Evolutionary conservation across 2,797 vertebrate genomes (phyloP), one percentile per base, ranked within the genome.

Genomic region (Sebastes minor): DNA sequence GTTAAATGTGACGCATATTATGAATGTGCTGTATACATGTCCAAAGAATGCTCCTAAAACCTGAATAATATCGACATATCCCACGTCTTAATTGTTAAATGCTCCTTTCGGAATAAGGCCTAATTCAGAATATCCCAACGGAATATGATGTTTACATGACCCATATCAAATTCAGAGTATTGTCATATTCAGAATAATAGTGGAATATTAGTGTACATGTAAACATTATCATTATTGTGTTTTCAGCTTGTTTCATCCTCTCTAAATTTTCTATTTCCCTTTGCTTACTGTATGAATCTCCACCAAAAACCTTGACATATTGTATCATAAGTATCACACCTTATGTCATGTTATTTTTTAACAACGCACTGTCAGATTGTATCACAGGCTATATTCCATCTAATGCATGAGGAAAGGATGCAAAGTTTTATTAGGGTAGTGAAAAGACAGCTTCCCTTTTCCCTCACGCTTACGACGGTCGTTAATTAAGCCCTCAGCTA

Each of bases 401-500:
- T 38, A n/a, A 22, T 66, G 49, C 73, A 66, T 63, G 12, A 69
- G 30, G 14, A 14, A 61, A 27, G 30, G 60, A 52, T 27, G 16
- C 16, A 32, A 27, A 60, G 49, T 4, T 53, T n/a, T 33, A 22
- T 60, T 22, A 42, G 8, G n/a, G 49, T 61, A 10, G 28, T 63
- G 35, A 74, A 33, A 53, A 7, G 22, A 32, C 35, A 67, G 38
- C 59, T 27, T 62, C 14, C 5, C 61, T 22, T 28, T 53, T 53
- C 4, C 9, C 49, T 53, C 16, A 18, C 14, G 6, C 20, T 42
- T 66, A 18, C 23, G 8, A 1, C 22, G 49, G 32, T 23, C 8
- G 76, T 68, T 73, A 76, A 80, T 73, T 55, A 62, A 67, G 20
- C 35, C 16, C 80, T 80, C 46, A 70, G 35, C 64, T 42, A 62